These are phyloP conservation scores for Lordiphosa stackelbergi DNA, from an alignment of 1,140 invertebrate genomes.

Conservation along the genomic window DNA sequence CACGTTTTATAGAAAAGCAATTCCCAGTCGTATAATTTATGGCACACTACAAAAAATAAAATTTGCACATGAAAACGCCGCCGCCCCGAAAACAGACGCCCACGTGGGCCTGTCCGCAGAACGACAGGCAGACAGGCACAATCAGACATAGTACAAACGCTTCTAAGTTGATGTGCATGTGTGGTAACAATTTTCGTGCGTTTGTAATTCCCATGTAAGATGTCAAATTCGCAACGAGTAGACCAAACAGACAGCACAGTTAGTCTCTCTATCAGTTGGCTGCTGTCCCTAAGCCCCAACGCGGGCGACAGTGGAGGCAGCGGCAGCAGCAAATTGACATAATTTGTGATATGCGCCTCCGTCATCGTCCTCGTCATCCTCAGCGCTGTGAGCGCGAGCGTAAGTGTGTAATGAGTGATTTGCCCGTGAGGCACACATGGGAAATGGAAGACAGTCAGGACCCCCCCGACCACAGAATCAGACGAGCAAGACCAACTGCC, in stretches of 20 bases:
- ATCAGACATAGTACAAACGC: slow-evolving; percentile 11
- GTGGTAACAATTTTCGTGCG: slow-evolving; percentile 68
- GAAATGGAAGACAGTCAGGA: slow-evolving; percentile 15
- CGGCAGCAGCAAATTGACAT: slow-evolving; percentile 62
- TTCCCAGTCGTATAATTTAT: slow-evolving; percentile 75
- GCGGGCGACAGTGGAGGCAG: slow-evolving; percentile 17
- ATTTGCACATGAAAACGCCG: slow-evolving; percentile 69
- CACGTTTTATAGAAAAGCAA: slow-evolving; percentile 76
- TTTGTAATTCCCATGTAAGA: slow-evolving; percentile 76
- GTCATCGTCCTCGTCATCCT: slow-evolving; percentile 16
- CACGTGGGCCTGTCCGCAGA: slow-evolving; percentile 4
- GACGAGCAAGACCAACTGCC: slow-evolving; percentile 54
- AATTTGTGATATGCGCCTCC: slow-evolving; percentile 61
- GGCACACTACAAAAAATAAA: slow-evolving; percentile 63
- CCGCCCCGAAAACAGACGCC: slow-evolving; percentile 7
- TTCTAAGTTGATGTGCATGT: slow-evolving; percentile 9
- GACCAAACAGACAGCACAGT: slow-evolving; percentile 24
- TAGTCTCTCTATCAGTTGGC: slow-evolving; percentile 38
- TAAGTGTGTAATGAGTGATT: slow-evolving; percentile 75
- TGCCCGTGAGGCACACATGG: slow-evolving; percentile 59
- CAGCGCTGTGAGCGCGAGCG: slow-evolving; percentile 47
- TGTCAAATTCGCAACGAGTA: slow-evolving; percentile 63
- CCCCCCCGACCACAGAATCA: slow-evolving; percentile 40
- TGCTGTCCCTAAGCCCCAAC: slow-evolving; percentile 33
- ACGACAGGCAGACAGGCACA: slow-evolving; percentile 2